Base-by-base conservation (phyloP, 2,888 invertebrate species). In the Alviniconcha strummeri region DNA sequence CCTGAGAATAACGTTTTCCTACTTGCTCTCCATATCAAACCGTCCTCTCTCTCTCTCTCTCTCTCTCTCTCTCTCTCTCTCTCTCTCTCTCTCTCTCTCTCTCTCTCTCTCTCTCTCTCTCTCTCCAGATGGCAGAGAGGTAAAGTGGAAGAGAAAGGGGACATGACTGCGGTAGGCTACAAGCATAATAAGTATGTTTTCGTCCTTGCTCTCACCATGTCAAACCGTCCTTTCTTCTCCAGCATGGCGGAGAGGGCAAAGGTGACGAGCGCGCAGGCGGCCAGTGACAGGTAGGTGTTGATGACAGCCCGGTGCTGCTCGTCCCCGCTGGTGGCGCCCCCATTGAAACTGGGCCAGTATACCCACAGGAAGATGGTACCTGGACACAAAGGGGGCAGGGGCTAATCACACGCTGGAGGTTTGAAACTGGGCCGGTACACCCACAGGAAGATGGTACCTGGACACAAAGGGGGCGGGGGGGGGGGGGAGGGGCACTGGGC, bases 351-450 rank as follows among this genome's bases (percentile, higher is more conserved):
- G 0, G 99, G 99, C 98, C 98, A 99, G 94, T 97, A 98, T 82
- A 98, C 95, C 98, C 98, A 99, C 76, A 99, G 95, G 94, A 99
- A 98, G 82, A 98, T 94, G 2, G 98, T 97, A 84, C 98, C 97
- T 97, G 92, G 8, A 67, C 57, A 69, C 69, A 77, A 55, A 75
- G 36, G 36, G 36, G 36, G 36, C 36, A 36, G 36, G 36, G 36
- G 36, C 36, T 36, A 36, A 3, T 36, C 36, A 36, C 36, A 36
- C 36, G 36, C 36, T 36, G 36, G 36, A 36, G 36, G 36, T 36
- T 99, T 99, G 94, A 99, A 99, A 85, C 97, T 97, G 0, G 99
- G 99, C 98, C 98, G 99, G 94, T 97, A 98, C 82, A 98, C 95
- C 98, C 98, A 99, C 76, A 99, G 95, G 94, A 99, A 98, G 82